A percentile compares a stretch with the other conserved stretches of the same genome.
phyloP scores from a whole-genome alignment of 2,797 vertebrate genomes.

The Lophius americanus region DNA sequence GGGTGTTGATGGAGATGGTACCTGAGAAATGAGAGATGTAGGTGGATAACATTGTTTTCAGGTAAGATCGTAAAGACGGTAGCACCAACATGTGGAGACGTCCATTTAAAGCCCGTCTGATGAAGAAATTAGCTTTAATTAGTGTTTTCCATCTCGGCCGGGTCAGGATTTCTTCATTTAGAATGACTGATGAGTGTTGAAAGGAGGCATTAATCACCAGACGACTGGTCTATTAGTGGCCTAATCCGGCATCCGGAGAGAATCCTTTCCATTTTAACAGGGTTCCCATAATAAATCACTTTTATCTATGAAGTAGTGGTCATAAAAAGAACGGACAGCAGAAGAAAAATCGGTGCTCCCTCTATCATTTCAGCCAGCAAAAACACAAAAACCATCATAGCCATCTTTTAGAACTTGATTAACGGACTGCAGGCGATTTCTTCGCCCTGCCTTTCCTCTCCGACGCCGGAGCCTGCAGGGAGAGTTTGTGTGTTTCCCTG shows the following conservation, averaged over 20 bases:
- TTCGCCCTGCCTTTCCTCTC: conserved; percentile 58
- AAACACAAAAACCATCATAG: conserved; percentile 43
- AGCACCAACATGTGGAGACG: conserved; percentile 36
- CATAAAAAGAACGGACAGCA: conserved; percentile 67
- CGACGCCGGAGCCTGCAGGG: conserved; percentile 76
- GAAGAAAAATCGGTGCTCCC: conserved; percentile 62
- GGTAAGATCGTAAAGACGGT: background rate
- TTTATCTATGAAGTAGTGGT: conserved; percentile 74
- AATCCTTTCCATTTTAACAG: conserved; percentile 72
- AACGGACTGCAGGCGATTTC: conserved; percentile 64
- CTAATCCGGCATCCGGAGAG: conserved; percentile 75
- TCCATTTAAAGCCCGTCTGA: conserved; percentile 56
- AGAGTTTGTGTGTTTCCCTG: conserved; percentile 74
- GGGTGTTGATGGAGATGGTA: conserved; percentile 96
- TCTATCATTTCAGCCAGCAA: conserved; percentile 72
- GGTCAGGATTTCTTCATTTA: conserved; percentile 74
- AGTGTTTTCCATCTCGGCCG: conserved; percentile 72
- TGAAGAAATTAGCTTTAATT: conserved; percentile 77
- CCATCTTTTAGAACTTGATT: conserved; percentile 79
- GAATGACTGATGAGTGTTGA: conserved; percentile 77
- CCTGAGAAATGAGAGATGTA: conserved; percentile 74
- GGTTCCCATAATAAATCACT: conserved; percentile 78
- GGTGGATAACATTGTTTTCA: too few species aligned
- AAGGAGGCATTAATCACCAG: conserved; percentile 76
- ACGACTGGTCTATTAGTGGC: conserved; percentile 75